Base-by-base conservation (phyloP, 2,888 invertebrate genomes). In the Cremastobaeus sp. region DNA sequence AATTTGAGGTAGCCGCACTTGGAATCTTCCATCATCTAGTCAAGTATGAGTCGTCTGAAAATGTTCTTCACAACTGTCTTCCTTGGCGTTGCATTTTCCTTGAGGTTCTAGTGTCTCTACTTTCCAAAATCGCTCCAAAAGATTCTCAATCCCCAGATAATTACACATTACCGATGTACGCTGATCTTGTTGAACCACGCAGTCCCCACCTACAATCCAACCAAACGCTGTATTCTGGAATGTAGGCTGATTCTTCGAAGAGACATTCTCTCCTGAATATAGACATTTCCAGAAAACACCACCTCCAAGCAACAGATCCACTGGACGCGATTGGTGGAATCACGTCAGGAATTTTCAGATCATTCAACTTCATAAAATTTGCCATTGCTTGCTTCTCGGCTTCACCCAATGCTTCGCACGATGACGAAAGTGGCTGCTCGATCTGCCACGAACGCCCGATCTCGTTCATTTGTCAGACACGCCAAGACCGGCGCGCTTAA, bases 1-100 rank as follows among this genome's bases (percentile, higher is more conserved):
- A 15, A 5, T 20, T 20, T 57, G 28, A 4, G 71, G 76, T 14
- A 77, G 54, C 9, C 47, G 50, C 0, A 76, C 77, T 9, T 64
- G 34, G 32, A 68, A 76, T 37, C 72, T 28, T 9, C 74, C 66
- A 8, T 45, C 21, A 6, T 30, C 9, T 20, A 57, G 28, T 11
- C 69, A 59, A 6, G 20, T 45, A 20, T 34, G 8, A 3, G 20
- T 37, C 8, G 11, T 14, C 9, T 11, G 0, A 25, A 45, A 45
- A 2, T 65, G 47, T 12, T 57, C 47, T 28, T 77, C 68, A 21
- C 73, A 69, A 15, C 6, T 17, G 5, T 65, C 32, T n/a, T 64
- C 0, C 15, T 30, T 0, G 0, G 8, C 3, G 5, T 5, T 8
- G 28, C 0, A 35, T 28, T 66, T 48, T 4, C 48, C 12, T 20